Conservation (phyloP, 2,888 invertebrate genomes). For the Trissoscelio sp. region DNA sequence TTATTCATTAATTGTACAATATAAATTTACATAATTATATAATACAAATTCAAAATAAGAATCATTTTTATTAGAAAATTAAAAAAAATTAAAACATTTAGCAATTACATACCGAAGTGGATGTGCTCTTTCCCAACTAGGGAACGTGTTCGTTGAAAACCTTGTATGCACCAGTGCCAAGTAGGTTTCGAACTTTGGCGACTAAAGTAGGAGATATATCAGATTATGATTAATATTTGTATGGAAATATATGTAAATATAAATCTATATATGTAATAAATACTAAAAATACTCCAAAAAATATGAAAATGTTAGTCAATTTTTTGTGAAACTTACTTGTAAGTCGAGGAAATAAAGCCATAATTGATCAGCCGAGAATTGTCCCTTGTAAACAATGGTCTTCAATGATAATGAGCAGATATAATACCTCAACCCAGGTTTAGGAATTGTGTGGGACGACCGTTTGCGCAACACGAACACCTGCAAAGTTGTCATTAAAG, state of each 20-base stretch:
- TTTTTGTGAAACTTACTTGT: constrained; percentile 77
- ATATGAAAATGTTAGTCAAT: too few relatives aligned
- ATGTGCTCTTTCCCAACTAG: constrained; percentile 99
- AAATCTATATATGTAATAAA: too few relatives aligned
- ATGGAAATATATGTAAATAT: too few relatives aligned
- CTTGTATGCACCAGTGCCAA: constrained; percentile 98
- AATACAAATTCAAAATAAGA: too few relatives aligned
- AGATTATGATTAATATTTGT: background rate
- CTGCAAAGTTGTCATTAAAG: constrained; percentile 83
- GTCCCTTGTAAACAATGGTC: constrained; percentile 98
- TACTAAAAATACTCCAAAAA: background rate
- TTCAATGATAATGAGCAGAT: constrained; percentile 96
- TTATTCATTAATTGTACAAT: too few relatives aligned
- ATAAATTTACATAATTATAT: too few relatives aligned
- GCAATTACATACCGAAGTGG: constrained; percentile 90
- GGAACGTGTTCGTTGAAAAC: constrained; percentile 99
- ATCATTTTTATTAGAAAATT: too few relatives aligned
- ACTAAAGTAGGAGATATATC: constrained; percentile 84
- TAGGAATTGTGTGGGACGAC: constrained; percentile 94
- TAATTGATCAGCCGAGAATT: constrained; percentile 97
- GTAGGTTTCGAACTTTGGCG: constrained; percentile 95
- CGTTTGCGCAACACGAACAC: constrained; percentile 97
- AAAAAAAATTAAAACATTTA: background rate
- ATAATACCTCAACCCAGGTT: constrained; percentile 95
- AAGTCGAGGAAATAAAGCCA: constrained; percentile 90